Evolutionary conservation across 2,113 vertebrate genomes (phyloP).

Genomic region (Callospermophilus lateralis): DNA sequence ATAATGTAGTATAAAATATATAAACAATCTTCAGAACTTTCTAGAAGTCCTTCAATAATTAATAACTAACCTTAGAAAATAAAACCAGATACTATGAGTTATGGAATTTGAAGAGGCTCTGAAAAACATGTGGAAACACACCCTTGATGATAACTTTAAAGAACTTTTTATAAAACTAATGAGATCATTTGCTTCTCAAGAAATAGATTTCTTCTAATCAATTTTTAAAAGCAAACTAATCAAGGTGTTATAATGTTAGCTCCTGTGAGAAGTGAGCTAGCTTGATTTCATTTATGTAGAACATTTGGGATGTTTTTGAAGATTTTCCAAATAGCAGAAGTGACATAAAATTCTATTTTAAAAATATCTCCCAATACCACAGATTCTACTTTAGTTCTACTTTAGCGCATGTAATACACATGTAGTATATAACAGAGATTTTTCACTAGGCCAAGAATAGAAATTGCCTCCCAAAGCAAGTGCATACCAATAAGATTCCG

Average conservation of each 20-base stretch:
- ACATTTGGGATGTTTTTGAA: background rate
- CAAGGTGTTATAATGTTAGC: background rate
- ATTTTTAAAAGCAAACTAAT: background rate
- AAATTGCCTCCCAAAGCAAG: background rate
- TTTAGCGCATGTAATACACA: background rate
- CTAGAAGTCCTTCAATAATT: background rate
- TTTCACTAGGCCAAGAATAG: background rate
- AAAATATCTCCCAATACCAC: background rate
- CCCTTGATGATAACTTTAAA: background rate
- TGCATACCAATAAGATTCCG: background rate
- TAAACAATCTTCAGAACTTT: conserved; percentile 8
- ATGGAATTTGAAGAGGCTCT: background rate
- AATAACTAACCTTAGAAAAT: background rate
- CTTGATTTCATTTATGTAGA: background rate
- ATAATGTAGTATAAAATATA: background rate
- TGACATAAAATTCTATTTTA: background rate
- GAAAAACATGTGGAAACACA: background rate
- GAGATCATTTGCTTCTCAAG: background rate
- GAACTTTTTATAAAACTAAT: background rate
- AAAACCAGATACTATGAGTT: background rate
- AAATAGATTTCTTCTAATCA: background rate
- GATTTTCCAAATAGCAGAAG: background rate
- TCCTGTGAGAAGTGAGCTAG: background rate
- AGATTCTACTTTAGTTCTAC: background rate
- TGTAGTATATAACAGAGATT: background rate